A percentile compares a stretch with the other conserved stretches of the same genome.
Evolutionary conservation across 2,113 vertebrate genomes (phyloP).

Genomic region (Neolamprologus modestus): DNA sequence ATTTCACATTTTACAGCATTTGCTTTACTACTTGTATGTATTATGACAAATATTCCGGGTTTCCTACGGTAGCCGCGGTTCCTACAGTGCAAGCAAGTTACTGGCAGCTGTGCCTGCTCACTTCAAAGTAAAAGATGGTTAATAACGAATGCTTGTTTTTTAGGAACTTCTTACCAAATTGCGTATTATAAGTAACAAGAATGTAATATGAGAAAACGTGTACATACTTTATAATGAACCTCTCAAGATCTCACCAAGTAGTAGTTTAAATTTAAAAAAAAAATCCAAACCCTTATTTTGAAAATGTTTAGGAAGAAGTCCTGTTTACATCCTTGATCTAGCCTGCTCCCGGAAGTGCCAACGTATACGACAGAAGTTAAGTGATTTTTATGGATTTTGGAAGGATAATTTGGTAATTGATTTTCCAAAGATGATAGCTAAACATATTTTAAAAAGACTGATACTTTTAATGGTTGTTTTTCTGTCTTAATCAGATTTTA

Average conservation of each 20-base stretch:
- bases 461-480: neutral
- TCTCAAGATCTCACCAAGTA: fast-evolving
- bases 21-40: neutral
- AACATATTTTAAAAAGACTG: neutral
- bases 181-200: fast-evolving
- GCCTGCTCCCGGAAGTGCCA: neutral
- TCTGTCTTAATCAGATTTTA: neutral
- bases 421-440: neutral
- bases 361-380: neutral
- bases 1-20: neutral
- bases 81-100: neutral
- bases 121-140: slow-evolving; percentile 37
- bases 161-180: neutral
- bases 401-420: neutral
- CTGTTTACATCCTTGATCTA: slow-evolving; percentile 33
- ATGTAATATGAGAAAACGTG: fast-evolving
- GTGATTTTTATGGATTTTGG: neutral
- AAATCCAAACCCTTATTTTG: slow-evolving; percentile 11
- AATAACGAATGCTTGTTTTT: neutral
- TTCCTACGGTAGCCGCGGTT: neutral
- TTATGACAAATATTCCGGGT: neutral
- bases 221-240: neutral
- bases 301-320: neutral
- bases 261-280: fast-evolving
- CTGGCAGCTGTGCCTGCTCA: neutral